Base-by-base conservation (phyloP, 2,888 invertebrate genomes). In the Gnatocerus cornutus region DNA sequence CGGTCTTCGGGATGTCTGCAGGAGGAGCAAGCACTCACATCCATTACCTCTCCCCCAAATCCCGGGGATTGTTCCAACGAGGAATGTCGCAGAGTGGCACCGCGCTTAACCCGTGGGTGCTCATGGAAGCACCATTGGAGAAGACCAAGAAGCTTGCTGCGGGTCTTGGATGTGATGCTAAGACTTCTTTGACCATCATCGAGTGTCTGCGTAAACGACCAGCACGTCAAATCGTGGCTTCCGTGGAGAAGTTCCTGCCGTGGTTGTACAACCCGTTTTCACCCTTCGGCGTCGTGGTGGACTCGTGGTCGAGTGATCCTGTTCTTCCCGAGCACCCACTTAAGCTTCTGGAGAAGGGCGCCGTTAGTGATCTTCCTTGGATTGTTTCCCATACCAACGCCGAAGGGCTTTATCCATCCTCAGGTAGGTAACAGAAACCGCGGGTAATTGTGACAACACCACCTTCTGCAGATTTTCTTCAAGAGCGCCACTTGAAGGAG, bases 21-120 rank as follows among this genome's bases (percentile, higher is more conserved):
- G 94, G 94, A 0, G 93, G 90, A 29, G 92, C 90, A 3, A 91
- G 93, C 74, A 91, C 91, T 0, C 92, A 93, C 80, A 89, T 92
- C 71, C 93, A 93, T 73, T 89, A 0, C 50, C 30, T 67, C 1
- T 43, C 53, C 3, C 61, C 52, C 21, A 52, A 10, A 10, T 52
- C 52, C 4, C 21, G 13, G 89, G 90, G 88, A 6, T 83, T 88
- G 9, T 90, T 90, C 79, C 82, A 87, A 72, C 84, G 88, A 16
- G 92, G 90, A 8, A 89, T 91, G 58, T 91, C 92, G 0, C 88
- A 89, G 80, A 93, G 94, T 78, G 94, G 94, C 0, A 87, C 89
- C 0, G 89, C 91, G 0, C 85, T 93, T 10, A 86, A 89, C 64
- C 87, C 90, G 0, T 86, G 86, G 86, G 83, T 90, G 0, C 84